These are phyloP conservation scores for Allacma fusca DNA, from an alignment of 2,888 invertebrate species.

Conservation along the genomic window DNA sequence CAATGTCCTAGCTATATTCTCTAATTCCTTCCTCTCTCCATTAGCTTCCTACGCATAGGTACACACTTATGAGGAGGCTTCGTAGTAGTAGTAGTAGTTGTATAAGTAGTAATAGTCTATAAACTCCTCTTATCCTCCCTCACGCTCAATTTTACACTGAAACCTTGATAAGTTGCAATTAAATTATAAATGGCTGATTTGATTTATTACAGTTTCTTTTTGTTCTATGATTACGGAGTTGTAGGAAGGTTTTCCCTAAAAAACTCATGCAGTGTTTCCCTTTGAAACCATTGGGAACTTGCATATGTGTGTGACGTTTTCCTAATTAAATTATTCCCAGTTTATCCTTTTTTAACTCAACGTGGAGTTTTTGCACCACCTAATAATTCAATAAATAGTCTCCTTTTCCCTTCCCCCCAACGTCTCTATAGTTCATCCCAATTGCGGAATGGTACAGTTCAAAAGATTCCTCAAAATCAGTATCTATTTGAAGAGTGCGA, in stretches of 20 bases:
- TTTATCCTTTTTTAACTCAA: neutral
- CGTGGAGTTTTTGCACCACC: neutral
- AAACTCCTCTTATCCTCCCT: neutral
- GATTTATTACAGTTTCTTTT: constrained; percentile 12
- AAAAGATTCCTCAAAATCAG: constrained; percentile 8
- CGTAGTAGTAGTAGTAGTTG: too few species aligned
- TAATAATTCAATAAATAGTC: constrained; percentile 1
- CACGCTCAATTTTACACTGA: constrained; percentile 25
- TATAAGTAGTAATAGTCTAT: neutral
- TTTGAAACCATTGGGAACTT: neutral
- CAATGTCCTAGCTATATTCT: too few species aligned
- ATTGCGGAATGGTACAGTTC: neutral
- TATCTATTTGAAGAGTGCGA: constrained; percentile 12
- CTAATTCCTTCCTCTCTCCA: neutral
- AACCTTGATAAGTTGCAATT: constrained; percentile 11
- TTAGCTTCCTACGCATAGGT: neutral
- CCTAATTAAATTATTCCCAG: constrained; percentile 9
- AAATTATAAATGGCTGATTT: constrained; percentile 24
- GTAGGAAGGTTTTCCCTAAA: neutral
- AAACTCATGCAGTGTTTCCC: neutral
- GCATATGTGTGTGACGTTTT: neutral
- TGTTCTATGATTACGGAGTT: neutral
- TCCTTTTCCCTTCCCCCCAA: neutral
- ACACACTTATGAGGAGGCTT: too few species aligned
- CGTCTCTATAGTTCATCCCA: neutral